Base-by-base conservation (phyloP, 2,113 vertebrate species). In the Argyrosomus japonicus region DNA sequence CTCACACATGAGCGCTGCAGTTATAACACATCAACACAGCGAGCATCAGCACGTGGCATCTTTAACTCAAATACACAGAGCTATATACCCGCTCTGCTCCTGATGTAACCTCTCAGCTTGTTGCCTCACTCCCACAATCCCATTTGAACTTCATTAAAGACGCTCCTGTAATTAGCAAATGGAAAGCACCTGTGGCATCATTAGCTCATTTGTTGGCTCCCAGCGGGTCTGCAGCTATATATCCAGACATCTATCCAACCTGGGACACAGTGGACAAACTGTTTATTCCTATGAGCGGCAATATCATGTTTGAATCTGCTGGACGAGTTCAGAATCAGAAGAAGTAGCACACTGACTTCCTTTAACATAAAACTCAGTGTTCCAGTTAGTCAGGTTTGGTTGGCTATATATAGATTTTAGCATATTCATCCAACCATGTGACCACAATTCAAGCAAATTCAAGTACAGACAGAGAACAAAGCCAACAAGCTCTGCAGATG, bases 401-500 rank as follows among this genome's bases (percentile, higher is more conserved):
- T 27, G 11, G 29, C 4, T 77, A 68, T n/a, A 40, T n/a, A 45
- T 60, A 74, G 51, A 77, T 57, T 40, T 27, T 0, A 0, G 3
- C 51, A 54, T 17, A 36, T 64, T 73, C 23, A 17, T 50, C 21
- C 19, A 50, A 70, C 25, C 51, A 5, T 25, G 56, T 58, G 75
- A 68, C 43, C 23, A 56, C 21, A 43, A 8, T 43, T 62, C 47
- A 61, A 21, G 68, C n/a, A 51, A 27, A 79, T 60, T 36, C 0
- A 64, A 61, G 14, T 8, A 43, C 7, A 53, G 65, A 54, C 21
- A 47, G n/a, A n/a, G 50, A 60, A 56, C 43, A 77, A 76, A 71
- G 40, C 17, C 36, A 12, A 54, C 14, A 15, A 4, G 6, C 21
- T 13, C 9, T 17, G 19, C 8, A n/a, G 58, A 73, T 36, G 4